These are phyloP conservation scores for Pantelozetes paolii DNA, from an alignment of 2,888 invertebrate species.

Conservation along the genomic window DNA sequence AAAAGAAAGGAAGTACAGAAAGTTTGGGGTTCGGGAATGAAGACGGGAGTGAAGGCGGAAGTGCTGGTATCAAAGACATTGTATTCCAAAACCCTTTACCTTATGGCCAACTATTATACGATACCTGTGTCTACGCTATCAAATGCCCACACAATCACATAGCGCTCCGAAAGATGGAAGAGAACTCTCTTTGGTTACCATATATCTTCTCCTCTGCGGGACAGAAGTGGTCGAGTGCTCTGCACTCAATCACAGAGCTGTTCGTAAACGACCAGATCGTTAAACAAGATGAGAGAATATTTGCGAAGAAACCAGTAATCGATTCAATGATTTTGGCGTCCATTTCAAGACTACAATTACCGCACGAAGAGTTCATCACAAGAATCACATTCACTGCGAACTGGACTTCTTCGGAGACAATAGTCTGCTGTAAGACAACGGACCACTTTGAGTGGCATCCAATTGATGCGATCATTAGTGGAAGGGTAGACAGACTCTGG, in stretches of 20 bases:
- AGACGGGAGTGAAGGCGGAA: background rate
- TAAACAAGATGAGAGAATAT: background rate
- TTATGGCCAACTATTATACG: background rate
- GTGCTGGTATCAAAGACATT: no score
- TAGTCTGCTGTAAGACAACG: slow-evolving; percentile 25
- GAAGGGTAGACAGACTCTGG: background rate
- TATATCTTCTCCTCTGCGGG: background rate
- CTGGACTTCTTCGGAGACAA: slow-evolving; percentile 12
- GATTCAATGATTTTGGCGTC: background rate
- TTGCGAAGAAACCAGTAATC: background rate
- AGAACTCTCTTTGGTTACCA: slow-evolving; percentile 29
- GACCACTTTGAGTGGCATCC: slow-evolving; percentile 9
- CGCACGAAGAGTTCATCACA: slow-evolving; percentile 19
- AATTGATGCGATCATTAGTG: background rate
- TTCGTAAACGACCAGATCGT: background rate
- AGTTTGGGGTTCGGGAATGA: background rate
- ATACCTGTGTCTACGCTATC: slow-evolving; percentile 23
- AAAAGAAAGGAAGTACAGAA: background rate
- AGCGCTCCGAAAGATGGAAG: slow-evolving; percentile 1
- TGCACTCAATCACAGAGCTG: background rate
- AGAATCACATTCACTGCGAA: slow-evolving; percentile 27
- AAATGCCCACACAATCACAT: slow-evolving; percentile 24
- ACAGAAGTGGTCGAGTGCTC: slow-evolving; percentile 1
- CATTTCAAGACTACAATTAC: slow-evolving; percentile 27
- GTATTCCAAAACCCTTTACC: background rate